Evolutionary conservation across 2,888 invertebrate species (phyloP).

Genomic region (Amblyjoppa fuscipennis): DNA sequence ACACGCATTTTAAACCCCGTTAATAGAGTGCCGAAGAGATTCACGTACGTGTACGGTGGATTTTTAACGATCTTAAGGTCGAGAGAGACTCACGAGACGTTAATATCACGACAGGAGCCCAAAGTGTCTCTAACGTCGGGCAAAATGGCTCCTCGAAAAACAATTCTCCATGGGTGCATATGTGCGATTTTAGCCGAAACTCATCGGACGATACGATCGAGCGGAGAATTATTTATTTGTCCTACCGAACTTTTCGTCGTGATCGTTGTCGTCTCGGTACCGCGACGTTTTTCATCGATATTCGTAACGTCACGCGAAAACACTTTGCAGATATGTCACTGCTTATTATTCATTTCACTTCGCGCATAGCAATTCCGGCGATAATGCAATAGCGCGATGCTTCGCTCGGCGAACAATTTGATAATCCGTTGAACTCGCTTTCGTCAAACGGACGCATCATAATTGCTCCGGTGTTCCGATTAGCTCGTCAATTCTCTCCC

Average conservation of each 20-base stretch:
- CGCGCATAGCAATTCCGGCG: slow-evolving; percentile 33
- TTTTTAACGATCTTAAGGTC: slow-evolving; percentile 20
- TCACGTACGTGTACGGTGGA: neutral
- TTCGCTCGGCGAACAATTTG: neutral
- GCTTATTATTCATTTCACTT: slow-evolving; percentile 49
- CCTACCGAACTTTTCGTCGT: neutral
- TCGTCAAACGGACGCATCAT: neutral
- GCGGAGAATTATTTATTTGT: slow-evolving; percentile 22
- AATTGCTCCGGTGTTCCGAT: neutral
- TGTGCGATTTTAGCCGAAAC: slow-evolving; percentile 66
- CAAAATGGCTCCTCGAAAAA: slow-evolving; percentile 83
- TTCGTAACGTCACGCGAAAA: neutral
- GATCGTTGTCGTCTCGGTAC: neutral
- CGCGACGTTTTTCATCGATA: neutral
- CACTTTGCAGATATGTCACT: slow-evolving; percentile 49
- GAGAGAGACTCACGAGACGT: slow-evolving; percentile 16
- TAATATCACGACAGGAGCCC: slow-evolving; percentile 47
- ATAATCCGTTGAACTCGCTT: neutral
- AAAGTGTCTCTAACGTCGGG: slow-evolving; percentile 74
- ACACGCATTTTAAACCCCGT: slow-evolving; percentile 11
- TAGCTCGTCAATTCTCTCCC: neutral
- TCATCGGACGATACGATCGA: slow-evolving; percentile 1
- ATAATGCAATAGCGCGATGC: slow-evolving; percentile 23
- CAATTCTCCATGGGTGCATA: slow-evolving; percentile 76
- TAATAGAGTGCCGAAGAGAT: slow-evolving; percentile 12